Evolutionary conservation across 2,113 vertebrate species (phyloP), one percentile per base, ranked within the genome.

Genomic region (Pelusios castaneus): DNA sequence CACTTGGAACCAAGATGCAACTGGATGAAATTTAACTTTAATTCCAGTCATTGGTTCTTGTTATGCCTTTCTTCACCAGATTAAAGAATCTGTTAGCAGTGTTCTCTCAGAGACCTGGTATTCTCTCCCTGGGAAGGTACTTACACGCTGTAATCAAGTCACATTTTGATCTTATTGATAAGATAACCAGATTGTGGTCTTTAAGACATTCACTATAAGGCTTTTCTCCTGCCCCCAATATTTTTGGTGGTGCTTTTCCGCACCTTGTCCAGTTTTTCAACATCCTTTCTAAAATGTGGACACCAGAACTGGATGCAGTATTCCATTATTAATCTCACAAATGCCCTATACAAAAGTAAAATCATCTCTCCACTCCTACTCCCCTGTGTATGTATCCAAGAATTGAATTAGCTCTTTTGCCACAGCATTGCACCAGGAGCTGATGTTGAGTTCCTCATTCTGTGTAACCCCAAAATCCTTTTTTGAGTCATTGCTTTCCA

Each of bases 41-140:
- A 47, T 54, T 55, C 43, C 88, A 94, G 1, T 31, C 25, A 1
- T 41, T 56, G 31, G 34, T 80, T 84, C 25, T 94, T 82, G 45
- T 76, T 73, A 85, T 43, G 58, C 5, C 4, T 82, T 89, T 52
- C 25, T 79, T 73, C 80, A n/a, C 24, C 22, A 84, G 27, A 31
- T 86, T 77, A 89, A 90, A 0, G 0, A 94, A 41, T 45, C 45
- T 8, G 86, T 95, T 54, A 11, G 34, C 84, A 84, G 38, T 21
- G 19, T 70, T 70, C 17, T 67, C 34, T 70, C 63, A 70, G 17
- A 70, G 17, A 17, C 60, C 49, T 81, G 49, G 2, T 82, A 47
- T 67, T 84, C 94, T 77, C 22, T 95, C 91, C 89, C n/a, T 58
- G 34, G 43, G 88, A 87, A 51, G 70, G 22, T 75, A 45, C 93